Evolutionary conservation across 2,113 vertebrate species (phyloP).

Genomic region (Falcunculus frontatus): DNA sequence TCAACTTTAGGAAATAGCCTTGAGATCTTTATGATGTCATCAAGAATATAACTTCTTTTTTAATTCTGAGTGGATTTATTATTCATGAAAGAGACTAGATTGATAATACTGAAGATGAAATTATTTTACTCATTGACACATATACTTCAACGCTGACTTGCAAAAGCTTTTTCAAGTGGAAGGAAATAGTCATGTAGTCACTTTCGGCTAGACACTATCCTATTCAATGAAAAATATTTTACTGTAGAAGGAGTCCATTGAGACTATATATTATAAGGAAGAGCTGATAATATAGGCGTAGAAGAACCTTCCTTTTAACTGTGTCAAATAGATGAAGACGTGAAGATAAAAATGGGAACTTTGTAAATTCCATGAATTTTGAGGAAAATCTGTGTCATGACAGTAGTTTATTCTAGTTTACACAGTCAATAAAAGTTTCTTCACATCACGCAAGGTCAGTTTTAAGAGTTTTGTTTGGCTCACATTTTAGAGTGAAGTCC

Average conservation of each 20-base stretch:
- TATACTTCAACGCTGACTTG: background rate
- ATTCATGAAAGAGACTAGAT: background rate
- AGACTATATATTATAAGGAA: background rate
- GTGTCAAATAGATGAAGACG: accelerated
- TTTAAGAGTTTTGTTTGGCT: background rate
- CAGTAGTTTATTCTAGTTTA: background rate
- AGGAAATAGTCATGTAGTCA: background rate
- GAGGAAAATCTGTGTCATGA: background rate
- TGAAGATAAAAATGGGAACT: background rate
- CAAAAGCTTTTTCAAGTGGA: background rate
- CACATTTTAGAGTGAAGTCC: background rate
- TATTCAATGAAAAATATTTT: background rate
- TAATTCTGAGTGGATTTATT: background rate
- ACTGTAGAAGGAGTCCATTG: background rate
- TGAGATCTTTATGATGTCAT: background rate
- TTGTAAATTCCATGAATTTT: background rate
- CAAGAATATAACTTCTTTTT: background rate
- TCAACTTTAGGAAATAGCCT: background rate
- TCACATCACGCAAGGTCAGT: accelerated
- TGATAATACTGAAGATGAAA: background rate
- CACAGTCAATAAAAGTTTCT: background rate
- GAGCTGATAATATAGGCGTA: background rate
- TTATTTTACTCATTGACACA: background rate
- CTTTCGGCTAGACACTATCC: background rate
- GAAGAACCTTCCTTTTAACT: background rate